A percentile compares a stretch with the other conserved stretches of the same genome.
phyloP scores from a whole-genome alignment of 2,888 invertebrate genomes.

The Arrhopalites spinosus region DNA sequence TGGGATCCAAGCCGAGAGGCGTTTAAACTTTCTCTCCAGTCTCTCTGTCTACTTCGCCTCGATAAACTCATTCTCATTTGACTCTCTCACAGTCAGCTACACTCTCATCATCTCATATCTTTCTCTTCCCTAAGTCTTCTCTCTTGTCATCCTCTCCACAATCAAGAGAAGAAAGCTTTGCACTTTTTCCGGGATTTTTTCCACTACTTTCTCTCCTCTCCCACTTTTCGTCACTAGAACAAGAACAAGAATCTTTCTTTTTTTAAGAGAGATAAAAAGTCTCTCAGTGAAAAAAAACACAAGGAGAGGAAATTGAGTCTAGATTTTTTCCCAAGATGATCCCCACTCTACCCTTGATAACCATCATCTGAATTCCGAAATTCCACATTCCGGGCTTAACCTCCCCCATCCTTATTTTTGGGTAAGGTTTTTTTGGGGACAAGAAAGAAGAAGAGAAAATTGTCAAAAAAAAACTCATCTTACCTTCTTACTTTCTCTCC shows the following conservation, averaged over 20 bases:
- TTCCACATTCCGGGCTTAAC: neutral
- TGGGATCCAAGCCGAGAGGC: slow-evolving; percentile 38
- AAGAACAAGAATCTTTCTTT: neutral
- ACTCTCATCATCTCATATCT: slow-evolving; percentile 22
- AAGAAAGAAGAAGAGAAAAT: neutral
- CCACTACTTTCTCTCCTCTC: neutral
- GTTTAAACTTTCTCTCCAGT: slow-evolving; percentile 37
- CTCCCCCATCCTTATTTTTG: neutral
- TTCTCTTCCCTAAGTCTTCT: neutral
- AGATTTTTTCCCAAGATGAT: slow-evolving; percentile 2
- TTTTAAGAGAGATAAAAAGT: too few species aligned
- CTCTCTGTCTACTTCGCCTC: slow-evolving; percentile 15
- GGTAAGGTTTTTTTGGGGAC: neutral
- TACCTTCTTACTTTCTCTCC: neutral
- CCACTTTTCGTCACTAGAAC: neutral
- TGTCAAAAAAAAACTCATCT: neutral
- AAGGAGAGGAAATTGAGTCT: slow-evolving; percentile 12
- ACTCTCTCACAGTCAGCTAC: slow-evolving; percentile 26
- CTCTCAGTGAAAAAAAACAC: neutral
- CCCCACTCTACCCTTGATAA: too few species aligned
- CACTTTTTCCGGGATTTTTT: neutral
- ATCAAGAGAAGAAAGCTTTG: neutral
- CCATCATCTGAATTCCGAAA: neutral
- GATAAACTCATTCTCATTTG: slow-evolving; percentile 38
- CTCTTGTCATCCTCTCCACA: neutral